Evolutionary conservation across 2,888 invertebrate genomes (phyloP).

Genomic region (Bugulina stolonifera): DNA sequence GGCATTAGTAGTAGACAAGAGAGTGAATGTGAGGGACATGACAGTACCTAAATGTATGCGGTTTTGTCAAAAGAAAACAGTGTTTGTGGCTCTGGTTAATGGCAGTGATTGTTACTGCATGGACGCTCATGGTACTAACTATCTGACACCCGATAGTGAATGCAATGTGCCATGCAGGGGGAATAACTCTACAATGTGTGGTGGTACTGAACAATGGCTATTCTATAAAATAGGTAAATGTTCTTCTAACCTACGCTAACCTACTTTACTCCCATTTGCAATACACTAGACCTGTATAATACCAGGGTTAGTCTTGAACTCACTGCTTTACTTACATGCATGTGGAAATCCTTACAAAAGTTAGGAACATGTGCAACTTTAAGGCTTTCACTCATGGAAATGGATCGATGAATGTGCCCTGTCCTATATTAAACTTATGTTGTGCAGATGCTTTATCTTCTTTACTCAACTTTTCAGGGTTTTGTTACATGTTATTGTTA

Average conservation of each 20-base stretch:
- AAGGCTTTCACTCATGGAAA: no score
- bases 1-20: not conserved
- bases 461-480: not conserved
- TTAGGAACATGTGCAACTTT: no score
- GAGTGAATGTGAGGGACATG: not conserved
- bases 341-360: no score
- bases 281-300: no score
- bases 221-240: slow-evolving; percentile 23
- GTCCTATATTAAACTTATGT: no score
- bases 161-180: slow-evolving; percentile 13
- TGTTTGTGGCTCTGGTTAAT: not conserved
- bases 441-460: not conserved
- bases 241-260: no score
- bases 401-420: no score
- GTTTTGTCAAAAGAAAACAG: not conserved
- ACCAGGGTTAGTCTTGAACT: no score
- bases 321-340: no score
- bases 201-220: slow-evolving; percentile 1
- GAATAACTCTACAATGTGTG: not conserved
- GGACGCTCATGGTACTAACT: not conserved
- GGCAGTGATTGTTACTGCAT: not conserved
- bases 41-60: slow-evolving; percentile 7
- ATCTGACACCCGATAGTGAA: not conserved
- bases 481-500: not conserved
- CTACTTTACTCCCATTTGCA: no score